Base-by-base conservation (phyloP, 2,797 vertebrate genomes). In the Garrulus glandarius region DNA sequence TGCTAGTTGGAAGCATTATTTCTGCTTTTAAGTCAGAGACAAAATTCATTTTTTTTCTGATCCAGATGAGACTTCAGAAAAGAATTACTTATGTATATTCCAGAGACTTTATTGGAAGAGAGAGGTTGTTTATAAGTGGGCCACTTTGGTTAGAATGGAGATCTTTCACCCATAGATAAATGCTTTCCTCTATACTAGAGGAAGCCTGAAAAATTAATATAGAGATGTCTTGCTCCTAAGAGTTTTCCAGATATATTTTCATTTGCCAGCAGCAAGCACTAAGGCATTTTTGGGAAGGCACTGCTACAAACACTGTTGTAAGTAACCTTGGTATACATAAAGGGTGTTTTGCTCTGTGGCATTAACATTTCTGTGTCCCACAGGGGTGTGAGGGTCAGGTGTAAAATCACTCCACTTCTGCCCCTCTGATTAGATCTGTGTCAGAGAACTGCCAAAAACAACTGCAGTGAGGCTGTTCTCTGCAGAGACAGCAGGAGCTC, bases 11-110 rank as follows among this genome's bases (percentile, higher is more conserved):
- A 65, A 93, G 3, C 24, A 72, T 55, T 75, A 32, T 53, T 93
- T 96, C 34, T 79, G 34, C 34, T 83, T 95, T 89, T 93, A 86
- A 92, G 57, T 88, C 68, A 85, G 47, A 77, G 64, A 75, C 15
- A 89, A 60, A 92, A 65, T 74, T 94, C 5, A 1, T 39, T 88
- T 95, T 95, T 95, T 92, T 94, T 93, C 65, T 94, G 15, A 91
- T 75, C 46, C 39, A 96, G 39, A 81, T 95, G 71, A 92, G 39
- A 88, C 15, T 88, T 70, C 8, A 82, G 43, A 24, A 93, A 83
- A 88, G 26, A 81, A 72, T 63, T 74, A n/a, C 12, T 37, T 43
- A 23, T 11, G 10, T 57, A 47, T 15, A 43, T 49, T 36, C 59
- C 88, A 81, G 63, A 6, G 81, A 76, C 15, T 71, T 81, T 72